Conservation (phyloP, 2,888 invertebrate genomes). For the Acleris cristana region DNA sequence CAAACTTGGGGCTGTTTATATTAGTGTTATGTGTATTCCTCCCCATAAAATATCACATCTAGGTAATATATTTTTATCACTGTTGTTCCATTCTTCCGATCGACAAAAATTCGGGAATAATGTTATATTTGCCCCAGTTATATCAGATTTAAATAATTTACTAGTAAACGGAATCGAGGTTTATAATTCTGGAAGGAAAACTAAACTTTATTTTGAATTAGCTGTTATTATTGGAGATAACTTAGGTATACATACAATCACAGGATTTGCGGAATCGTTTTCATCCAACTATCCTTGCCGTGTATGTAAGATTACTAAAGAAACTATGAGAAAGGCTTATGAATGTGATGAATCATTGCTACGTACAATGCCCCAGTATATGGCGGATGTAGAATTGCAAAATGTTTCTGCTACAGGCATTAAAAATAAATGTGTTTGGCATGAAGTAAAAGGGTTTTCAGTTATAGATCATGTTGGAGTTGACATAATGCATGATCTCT, state of each 20-base stretch:
- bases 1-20: conserved; percentile 35
- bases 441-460: conserved; percentile 13
- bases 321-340: conserved; percentile 18
- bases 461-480: conserved; percentile 28
- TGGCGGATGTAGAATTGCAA: conserved; percentile 8
- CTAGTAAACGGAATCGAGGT: background rate
- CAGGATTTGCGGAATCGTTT: no score
- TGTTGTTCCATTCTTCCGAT: conserved; percentile 29
- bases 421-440: conserved; percentile 31
- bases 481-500: conserved; percentile 33
- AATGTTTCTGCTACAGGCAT: conserved; percentile 28
- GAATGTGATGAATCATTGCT: conserved; percentile 20
- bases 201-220: no score
- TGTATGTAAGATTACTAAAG: conserved; percentile 21
- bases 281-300: no score
- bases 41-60: conserved; percentile 14
- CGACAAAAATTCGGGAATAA: conserved; percentile 18
- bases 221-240: no score
- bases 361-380: conserved; percentile 21
- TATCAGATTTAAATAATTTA: conserved; percentile 11
- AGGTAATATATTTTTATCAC: conserved; percentile 23
- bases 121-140: background rate
- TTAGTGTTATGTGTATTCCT: conserved; percentile 14
- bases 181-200: no score
- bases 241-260: no score